Evolutionary conservation across 2,113 vertebrate species (phyloP).

Genomic region (Heptranchias perlo): DNA sequence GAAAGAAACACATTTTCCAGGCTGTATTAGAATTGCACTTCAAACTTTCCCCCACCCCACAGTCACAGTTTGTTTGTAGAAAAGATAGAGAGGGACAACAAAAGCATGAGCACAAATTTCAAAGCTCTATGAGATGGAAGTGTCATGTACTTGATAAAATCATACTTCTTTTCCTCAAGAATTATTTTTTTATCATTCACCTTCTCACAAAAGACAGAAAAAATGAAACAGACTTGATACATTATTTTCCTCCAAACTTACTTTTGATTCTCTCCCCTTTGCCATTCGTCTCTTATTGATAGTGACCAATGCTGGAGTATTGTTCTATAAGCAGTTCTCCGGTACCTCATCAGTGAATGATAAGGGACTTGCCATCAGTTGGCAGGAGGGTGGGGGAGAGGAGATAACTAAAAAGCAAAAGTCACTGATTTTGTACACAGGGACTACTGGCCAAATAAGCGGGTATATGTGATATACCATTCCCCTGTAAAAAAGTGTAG

Average conservation of each 20-base stretch:
- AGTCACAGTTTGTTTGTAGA: neutral
- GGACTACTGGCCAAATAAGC: neutral
- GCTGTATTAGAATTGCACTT: neutral
- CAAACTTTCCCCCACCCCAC: neutral
- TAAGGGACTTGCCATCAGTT: neutral
- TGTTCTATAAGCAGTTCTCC: neutral
- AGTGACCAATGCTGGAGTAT: neutral
- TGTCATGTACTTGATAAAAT: neutral
- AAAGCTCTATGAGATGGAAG: neutral
- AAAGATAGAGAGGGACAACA: neutral
- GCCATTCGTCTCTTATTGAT: neutral
- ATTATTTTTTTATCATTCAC: neutral
- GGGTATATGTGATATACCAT: neutral
- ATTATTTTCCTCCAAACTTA: neutral
- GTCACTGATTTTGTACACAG: neutral
- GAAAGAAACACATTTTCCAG: neutral
- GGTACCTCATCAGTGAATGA: neutral
- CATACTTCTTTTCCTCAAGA: neutral
- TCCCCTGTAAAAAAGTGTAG: neutral
- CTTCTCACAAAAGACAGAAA: neutral
- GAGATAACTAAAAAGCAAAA: neutral
- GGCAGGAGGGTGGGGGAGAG: too few species aligned
- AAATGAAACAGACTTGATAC: neutral
- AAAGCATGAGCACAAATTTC: neutral
- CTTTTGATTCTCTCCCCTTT: neutral